Evolutionary conservation across 2,797 vertebrate genomes (phyloP).

Genomic region (Dendrocincla tyrannina): DNA sequence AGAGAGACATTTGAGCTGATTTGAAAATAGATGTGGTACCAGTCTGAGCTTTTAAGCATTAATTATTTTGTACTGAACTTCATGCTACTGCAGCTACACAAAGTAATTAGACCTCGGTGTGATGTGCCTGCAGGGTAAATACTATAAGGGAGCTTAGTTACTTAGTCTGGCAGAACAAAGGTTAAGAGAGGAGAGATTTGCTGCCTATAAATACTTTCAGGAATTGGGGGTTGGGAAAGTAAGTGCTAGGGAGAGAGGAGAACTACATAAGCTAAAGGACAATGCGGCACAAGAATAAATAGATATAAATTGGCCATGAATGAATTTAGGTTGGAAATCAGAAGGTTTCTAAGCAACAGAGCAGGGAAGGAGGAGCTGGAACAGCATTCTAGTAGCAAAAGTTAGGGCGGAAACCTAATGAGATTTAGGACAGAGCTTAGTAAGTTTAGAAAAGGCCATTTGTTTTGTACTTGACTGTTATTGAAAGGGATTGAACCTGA

Average conservation of each 20-base stretch:
- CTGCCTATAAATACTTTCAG: constrained; percentile 59
- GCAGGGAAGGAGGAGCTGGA: constrained; percentile 40
- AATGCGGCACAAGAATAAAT: constrained; percentile 59
- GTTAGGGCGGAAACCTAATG: constrained; percentile 25
- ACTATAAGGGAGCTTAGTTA: constrained; percentile 33
- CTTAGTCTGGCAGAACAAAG: constrained; percentile 60
- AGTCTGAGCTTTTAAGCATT: background rate
- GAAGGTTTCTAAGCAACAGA: constrained; percentile 68
- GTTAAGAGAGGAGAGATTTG: constrained; percentile 59
- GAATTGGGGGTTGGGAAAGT: constrained; percentile 27
- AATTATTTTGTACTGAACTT: constrained; percentile 47
- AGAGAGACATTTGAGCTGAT: background rate
- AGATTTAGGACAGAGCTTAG: constrained; percentile 57
- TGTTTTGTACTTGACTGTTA: constrained; percentile 38
- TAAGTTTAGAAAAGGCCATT: constrained; percentile 55
- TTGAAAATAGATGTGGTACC: background rate
- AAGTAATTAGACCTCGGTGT: constrained; percentile 26
- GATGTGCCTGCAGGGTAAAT: constrained; percentile 43
- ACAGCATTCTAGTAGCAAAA: constrained; percentile 32
- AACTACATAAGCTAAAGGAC: constrained; percentile 53
- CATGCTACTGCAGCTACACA: constrained; percentile 33
- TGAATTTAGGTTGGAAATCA: constrained; percentile 60
- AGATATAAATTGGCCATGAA: constrained; percentile 67
- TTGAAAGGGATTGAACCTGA: constrained; percentile 30
- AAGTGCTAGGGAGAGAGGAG: constrained; percentile 27